Evolutionary conservation across 2,888 invertebrate genomes (phyloP).

Genomic region (Oscheius sp.): DNA sequence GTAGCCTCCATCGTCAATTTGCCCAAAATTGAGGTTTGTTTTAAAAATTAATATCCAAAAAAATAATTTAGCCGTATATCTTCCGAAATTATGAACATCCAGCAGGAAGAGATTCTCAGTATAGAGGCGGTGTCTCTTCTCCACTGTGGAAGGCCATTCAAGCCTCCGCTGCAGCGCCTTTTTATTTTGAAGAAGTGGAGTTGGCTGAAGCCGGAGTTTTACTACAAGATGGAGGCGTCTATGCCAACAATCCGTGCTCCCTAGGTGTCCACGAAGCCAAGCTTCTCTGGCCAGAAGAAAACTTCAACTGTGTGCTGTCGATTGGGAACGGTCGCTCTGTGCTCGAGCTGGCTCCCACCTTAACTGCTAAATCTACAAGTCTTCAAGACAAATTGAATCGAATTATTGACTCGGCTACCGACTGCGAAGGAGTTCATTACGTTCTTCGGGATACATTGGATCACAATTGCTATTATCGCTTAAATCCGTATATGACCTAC

Average conservation of each 20-base stretch:
- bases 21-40: constrained; percentile 74
- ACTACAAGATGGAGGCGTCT: constrained; percentile 66
- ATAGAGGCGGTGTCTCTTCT: constrained; percentile 66
- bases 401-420: constrained; percentile 85
- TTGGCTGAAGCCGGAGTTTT: constrained; percentile 71
- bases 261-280: constrained; percentile 84
- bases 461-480: constrained; percentile 54
- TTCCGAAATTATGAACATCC: constrained; percentile 84
- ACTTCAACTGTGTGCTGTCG: constrained; percentile 83
- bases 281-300: constrained; percentile 82
- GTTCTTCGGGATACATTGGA: constrained; percentile 80
- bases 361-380: constrained; percentile 41
- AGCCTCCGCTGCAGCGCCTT: constrained; percentile 89
- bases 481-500: constrained; percentile 71
- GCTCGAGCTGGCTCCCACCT: constrained; percentile 56
- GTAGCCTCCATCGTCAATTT: constrained; percentile 84
- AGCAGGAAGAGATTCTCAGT: constrained; percentile 75
- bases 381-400: constrained; percentile 47
- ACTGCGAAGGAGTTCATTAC: constrained; percentile 85
- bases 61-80: constrained; percentile 77
- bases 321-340: constrained; percentile 79
- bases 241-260: constrained; percentile 15
- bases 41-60: neutral
- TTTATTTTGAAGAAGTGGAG: constrained; percentile 85
- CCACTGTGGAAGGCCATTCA: constrained; percentile 71